Evolutionary conservation across 2,797 vertebrate species (phyloP).

Genomic region (Tangara arthus): DNA sequence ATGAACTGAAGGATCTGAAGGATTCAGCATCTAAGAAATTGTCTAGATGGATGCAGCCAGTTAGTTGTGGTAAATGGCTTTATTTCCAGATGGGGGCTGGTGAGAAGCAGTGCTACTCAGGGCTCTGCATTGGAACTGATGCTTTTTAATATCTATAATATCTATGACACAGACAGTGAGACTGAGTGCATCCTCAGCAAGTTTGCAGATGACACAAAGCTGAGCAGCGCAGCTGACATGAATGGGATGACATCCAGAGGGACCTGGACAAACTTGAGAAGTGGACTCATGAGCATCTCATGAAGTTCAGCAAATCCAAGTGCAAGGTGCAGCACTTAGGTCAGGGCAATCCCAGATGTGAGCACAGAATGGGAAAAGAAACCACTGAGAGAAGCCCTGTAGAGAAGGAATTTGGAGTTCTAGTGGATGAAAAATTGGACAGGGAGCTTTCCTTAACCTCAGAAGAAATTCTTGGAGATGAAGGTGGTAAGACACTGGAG

Average conservation of each 20-base stretch:
- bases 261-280: neutral
- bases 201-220: neutral
- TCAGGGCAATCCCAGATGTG: rapidly evolving
- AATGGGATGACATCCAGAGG: neutral
- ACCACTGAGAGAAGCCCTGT: neutral
- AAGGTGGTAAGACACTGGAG: neutral
- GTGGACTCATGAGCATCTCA: neutral
- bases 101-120: neutral
- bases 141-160: neutral
- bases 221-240: neutral
- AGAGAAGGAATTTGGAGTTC: neutral
- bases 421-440: neutral
- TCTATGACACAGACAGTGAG: neutral
- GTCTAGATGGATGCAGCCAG: neutral
- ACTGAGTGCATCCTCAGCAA: neutral
- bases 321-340: neutral
- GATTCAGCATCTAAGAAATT: neutral
- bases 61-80: neutral
- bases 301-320: neutral
- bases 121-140: neutral
- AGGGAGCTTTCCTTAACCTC: neutral
- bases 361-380: neutral
- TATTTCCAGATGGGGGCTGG: neutral
- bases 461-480: neutral
- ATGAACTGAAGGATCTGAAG: neutral